Evolutionary conservation across 1,140 invertebrate species (phyloP).

Genomic region (Aphelinus certus): DNA sequence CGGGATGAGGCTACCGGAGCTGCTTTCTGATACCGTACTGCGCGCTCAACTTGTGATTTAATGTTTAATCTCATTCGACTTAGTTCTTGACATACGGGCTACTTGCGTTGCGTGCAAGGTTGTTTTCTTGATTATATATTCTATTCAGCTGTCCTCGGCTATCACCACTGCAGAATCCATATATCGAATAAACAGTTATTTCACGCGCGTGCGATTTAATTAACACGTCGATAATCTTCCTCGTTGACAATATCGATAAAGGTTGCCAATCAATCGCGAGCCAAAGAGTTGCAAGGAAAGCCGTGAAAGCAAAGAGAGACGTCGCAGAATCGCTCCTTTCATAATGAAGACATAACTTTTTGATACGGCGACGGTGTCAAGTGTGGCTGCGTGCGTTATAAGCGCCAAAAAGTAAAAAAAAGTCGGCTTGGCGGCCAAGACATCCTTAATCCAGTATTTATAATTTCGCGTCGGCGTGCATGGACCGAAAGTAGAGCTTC

Average conservation of each 20-base stretch:
- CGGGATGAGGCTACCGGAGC: neutral
- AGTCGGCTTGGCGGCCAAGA: slow-evolving; percentile 4
- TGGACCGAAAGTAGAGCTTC: slow-evolving; percentile 36
- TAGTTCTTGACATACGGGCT: neutral
- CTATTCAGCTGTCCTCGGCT: neutral
- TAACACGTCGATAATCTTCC: no score
- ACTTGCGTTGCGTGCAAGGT: neutral
- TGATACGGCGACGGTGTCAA: slow-evolving; percentile 41
- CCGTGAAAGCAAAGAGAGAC: no score
- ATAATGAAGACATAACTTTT: slow-evolving; percentile 63
- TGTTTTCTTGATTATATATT: neutral
- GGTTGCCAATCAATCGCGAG: no score
- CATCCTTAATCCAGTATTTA: slow-evolving; percentile 27
- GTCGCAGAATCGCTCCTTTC: slow-evolving; percentile 44
- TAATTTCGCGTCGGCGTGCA: slow-evolving; percentile 34
- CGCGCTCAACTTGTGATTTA: neutral
- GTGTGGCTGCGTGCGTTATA: neutral
- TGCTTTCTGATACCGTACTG: slow-evolving; percentile 4
- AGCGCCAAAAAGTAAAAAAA: no score
- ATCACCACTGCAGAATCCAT: no score
- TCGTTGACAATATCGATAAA: no score
- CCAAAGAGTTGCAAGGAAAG: no score
- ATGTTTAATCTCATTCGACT: neutral
- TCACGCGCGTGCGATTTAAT: no score
- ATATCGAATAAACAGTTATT: no score